Evolutionary conservation across 2,888 invertebrate genomes (phyloP).

Genomic region (Cosmia pyralina): DNA sequence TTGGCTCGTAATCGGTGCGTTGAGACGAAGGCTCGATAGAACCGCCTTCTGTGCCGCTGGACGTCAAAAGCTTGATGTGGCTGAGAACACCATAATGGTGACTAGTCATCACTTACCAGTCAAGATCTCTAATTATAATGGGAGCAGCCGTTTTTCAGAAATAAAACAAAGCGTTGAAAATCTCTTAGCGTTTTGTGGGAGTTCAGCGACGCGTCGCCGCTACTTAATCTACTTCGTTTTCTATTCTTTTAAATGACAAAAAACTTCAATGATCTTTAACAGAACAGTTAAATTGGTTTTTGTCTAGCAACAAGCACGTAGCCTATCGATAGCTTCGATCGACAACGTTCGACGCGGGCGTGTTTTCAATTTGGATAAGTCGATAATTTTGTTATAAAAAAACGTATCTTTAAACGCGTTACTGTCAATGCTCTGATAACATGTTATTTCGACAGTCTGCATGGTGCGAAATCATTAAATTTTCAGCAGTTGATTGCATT

Average conservation of each 20-base stretch:
- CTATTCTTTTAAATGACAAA: constrained; percentile 80
- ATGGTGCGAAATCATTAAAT: constrained; percentile 48
- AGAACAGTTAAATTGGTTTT: constrained; percentile 84
- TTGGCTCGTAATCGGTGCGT: constrained; percentile 85
- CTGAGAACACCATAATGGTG: constrained; percentile 82
- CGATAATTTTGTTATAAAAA: constrained; percentile 66
- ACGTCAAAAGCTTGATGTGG: constrained; percentile 79
- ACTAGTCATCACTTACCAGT: constrained; percentile 85
- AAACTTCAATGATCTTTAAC: constrained; percentile 84
- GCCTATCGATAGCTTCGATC: constrained; percentile 74
- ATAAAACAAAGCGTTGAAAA: constrained; percentile 87
- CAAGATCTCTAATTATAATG: constrained; percentile 86
- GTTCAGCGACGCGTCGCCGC: constrained; percentile 79
- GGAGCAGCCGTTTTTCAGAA: constrained; percentile 80
- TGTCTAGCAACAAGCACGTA: constrained; percentile 78
- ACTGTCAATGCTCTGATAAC: constrained; percentile 62
- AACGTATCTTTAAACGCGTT: constrained; percentile 52
- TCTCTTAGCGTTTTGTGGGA: constrained; percentile 86
- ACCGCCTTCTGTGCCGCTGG: constrained; percentile 77
- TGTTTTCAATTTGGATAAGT: constrained; percentile 73
- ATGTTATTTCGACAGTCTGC: constrained; percentile 49
- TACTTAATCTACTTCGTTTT: constrained; percentile 79
- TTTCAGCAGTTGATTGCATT: constrained; percentile 43
- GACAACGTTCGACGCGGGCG: constrained; percentile 70
- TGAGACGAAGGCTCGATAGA: constrained; percentile 75